phyloP scores from a whole-genome alignment of 2,888 invertebrate species.

The Drosophila prostipennis region DNA sequence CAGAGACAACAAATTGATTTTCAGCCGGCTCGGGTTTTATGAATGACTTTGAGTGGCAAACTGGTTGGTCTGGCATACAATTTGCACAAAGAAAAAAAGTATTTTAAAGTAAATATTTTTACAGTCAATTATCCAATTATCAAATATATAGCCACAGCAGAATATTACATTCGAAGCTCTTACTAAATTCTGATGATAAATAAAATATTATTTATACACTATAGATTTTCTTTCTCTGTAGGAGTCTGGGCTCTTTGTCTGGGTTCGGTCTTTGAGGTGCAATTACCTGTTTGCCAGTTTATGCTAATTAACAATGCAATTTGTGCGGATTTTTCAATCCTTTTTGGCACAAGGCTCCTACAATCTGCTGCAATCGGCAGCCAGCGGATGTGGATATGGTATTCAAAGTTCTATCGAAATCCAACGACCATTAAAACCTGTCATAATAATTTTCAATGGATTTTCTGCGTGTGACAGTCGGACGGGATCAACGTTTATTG shows the following conservation, averaged over 20 bases:
- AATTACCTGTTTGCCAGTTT: slow-evolving; percentile 59
- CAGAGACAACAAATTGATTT: slow-evolving; percentile 46
- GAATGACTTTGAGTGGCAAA: slow-evolving; percentile 67
- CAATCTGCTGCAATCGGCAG: slow-evolving; percentile 5
- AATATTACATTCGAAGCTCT: not conserved
- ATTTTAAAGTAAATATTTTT: not conserved
- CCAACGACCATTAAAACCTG: slow-evolving; percentile 40
- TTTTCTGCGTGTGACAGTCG: slow-evolving; percentile 32
- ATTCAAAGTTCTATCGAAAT: slow-evolving; percentile 47
- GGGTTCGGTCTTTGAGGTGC: slow-evolving; percentile 33
- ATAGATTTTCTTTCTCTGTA: slow-evolving; percentile 7
- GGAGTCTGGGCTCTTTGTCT: slow-evolving; percentile 30
- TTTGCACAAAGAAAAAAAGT: slow-evolving; percentile 5
- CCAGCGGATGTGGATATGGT: slow-evolving; percentile 54
- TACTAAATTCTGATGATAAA: not conserved
- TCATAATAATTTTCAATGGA: slow-evolving; percentile 58
- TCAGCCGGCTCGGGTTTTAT: slow-evolving; percentile 49
- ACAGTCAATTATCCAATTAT: not conserved
- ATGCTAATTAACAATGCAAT: slow-evolving; percentile 72
- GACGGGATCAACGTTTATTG: slow-evolving; percentile 48
- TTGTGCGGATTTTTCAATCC: slow-evolving; percentile 43
- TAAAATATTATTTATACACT: not conserved
- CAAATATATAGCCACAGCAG: too few relatives aligned
- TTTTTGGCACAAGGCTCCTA: slow-evolving; percentile 58
- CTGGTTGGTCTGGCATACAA: slow-evolving; percentile 44